Conservation (phyloP, 2,113 vertebrate genomes). For the Dasyurus viverrinus region DNA sequence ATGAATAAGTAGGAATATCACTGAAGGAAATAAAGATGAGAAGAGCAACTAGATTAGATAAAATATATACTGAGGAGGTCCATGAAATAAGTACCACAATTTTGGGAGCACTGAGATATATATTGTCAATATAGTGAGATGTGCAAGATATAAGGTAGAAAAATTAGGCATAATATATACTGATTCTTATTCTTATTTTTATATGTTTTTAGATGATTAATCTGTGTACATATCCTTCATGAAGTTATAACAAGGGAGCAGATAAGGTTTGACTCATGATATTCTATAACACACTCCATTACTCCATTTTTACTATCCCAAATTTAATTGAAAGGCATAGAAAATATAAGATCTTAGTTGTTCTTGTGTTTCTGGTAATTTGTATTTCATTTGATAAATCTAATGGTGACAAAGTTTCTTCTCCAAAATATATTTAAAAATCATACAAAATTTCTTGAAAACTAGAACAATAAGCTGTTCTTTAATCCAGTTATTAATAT, state of each 20-base stretch:
- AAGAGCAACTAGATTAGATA: neutral
- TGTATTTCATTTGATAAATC: neutral
- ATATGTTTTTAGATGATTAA: neutral
- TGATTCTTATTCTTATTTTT: neutral
- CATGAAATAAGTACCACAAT: neutral
- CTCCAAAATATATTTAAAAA: neutral
- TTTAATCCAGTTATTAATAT: neutral
- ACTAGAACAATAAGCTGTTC: neutral
- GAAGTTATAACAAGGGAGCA: neutral
- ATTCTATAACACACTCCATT: neutral
- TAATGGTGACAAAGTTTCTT: neutral
- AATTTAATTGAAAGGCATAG: neutral
- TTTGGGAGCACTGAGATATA: neutral
- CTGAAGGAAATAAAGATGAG: neutral
- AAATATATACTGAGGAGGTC: neutral
- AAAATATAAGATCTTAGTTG: neutral
- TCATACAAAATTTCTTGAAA: neutral
- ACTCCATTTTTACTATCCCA: neutral
- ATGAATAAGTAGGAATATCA: neutral
- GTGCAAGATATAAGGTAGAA: neutral
- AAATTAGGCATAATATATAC: neutral
- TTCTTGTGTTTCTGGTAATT: neutral
- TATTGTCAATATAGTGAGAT: neutral
- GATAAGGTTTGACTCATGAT: neutral
- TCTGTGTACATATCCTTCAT: neutral